A percentile compares a stretch with the other conserved stretches of the same genome.
These are phyloP conservation scores for Caenorhabditis briggsae DNA, from an alignment of 1,140 invertebrate genomes.

Conservation along the genomic window DNA sequence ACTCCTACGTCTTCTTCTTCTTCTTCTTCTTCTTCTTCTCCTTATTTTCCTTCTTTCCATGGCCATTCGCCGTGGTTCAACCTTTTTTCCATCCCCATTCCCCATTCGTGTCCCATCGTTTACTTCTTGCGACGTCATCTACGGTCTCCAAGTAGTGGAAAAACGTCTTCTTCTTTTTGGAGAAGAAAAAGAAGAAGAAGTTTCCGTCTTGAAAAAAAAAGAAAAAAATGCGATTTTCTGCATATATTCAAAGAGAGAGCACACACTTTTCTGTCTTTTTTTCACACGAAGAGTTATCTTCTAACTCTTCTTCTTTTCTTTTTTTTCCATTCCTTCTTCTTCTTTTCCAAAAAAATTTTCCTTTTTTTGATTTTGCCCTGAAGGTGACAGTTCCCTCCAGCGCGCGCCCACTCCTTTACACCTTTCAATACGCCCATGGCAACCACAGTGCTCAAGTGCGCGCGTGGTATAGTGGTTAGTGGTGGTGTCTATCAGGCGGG, in stretches of 20 bases:
- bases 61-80: background rate
- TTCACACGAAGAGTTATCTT: constrained; percentile 55
- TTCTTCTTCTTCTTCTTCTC: background rate
- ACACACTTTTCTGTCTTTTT: constrained; percentile 26
- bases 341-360: too few relatives aligned
- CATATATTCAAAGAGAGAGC: constrained; percentile 32
- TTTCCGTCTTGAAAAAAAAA: background rate
- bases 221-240: constrained; percentile 37
- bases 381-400: too few relatives aligned
- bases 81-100: background rate
- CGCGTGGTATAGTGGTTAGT: too few relatives aligned
- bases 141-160: background rate
- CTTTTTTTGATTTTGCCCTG: too few relatives aligned
- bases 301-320: background rate
- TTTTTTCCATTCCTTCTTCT: background rate
- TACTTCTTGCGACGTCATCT: too few relatives aligned
- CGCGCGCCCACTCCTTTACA: too few relatives aligned
- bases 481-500: too few relatives aligned
- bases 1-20: background rate
- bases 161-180: constrained; percentile 4
- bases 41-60: background rate
- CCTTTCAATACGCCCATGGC: too few relatives aligned
- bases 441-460: too few relatives aligned
- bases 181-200: background rate
- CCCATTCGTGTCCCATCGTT: background rate